Evolutionary conservation across 2,113 vertebrate genomes (phyloP), one percentile per base, ranked within the genome.

Genomic region (Thalassarche chlororhynchos): DNA sequence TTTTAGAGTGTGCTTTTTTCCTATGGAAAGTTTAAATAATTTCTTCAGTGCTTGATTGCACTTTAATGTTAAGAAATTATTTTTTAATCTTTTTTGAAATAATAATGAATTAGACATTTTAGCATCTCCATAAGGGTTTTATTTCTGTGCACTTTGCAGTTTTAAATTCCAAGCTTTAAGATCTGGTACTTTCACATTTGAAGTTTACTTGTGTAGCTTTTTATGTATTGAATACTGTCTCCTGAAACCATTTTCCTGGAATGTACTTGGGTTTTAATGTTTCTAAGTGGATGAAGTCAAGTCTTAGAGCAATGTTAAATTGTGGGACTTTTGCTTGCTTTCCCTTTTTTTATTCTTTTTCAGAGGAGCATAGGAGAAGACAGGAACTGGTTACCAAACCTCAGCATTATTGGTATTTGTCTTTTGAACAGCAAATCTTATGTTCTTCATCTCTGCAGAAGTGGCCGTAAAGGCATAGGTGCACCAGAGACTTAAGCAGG

Each of bases 81-180:
- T 98, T 98, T 98, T 98, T 98, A 98, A 98, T 97, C 97, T 97
- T 98, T 97, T 97, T 96, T 95, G 2, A n/a, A 97, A 98, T 98
- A 98, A 98, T 98, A 97, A 98, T 98, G 97, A 98, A 95, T 95
- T 96, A 89, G 97, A 91, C 97, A 95, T 96, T 97, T 98, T 93
- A 94, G 83, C 40, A 3, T 92, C 93, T 97, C 97, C 93, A 0
- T 71, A 80, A 87, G 93, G 96, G 87, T 90, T 97, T 98, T 97
- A 92, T 95, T 97, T 97, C 93, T 95, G 96, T 97, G 94, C 95
- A 94, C 96, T 97, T 97, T 96, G 93, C 94, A 89, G 75, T 95
- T 97, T 98, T 94, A 97, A 94, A 97, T 93, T 95, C 64, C 70
- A 79, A 32, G 84, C 84, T 92, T 89, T 87, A 87, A 93, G 85